Base-by-base conservation (phyloP, 2,888 invertebrate species). In the Calephelis perditalis region DNA sequence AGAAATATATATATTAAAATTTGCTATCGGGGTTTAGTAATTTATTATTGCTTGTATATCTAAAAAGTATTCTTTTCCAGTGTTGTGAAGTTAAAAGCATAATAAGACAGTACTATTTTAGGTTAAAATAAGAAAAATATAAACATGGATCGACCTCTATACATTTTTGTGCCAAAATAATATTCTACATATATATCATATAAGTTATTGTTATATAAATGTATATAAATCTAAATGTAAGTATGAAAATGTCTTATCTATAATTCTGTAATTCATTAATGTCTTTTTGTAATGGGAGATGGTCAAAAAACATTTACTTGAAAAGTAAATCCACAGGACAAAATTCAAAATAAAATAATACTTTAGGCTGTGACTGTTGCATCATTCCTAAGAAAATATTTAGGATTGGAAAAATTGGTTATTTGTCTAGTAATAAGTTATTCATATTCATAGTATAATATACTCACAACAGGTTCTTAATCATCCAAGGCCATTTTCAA, bases 161-260 rank as follows among this genome's bases (percentile, higher is more conserved):
- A 52, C 26, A 52, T 52, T 52, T 26, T 52, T 10, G 68, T 71
- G 72, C 68, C 69, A 71, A 70, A 66, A 56, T 65, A 55, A 36
- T 56, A 46, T 46, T 55, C 59, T 66, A 68, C 62, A 63, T 56
- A 62, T 58, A 62, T 65, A 54, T 47, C 65, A 66, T 63, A 65
- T 68, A 60, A 62, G 66, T 65, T 65, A 65, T 57, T 58, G 58
- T 49, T 60, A 60, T 66, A 62, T 67, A 65, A 67, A 67, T 70
- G 66, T 69, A 68, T 65, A 66, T 71, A 70, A 63, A 63, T 59
- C 58, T 62, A 63, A 62, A 64, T 56, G 56, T 71, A 70, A 68
- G 49, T 65, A 68, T 63, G 65, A 63, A 68, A 65, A 65, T 64
- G 59, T 68, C 65, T 65, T 63, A 67, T 64, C 56, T 67, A 63